Percentiles rank a stretch among this genome's conserved stretches.
phyloP scores from a whole-genome alignment of 2,888 invertebrate genomes.

The Neria commutata region DNA sequence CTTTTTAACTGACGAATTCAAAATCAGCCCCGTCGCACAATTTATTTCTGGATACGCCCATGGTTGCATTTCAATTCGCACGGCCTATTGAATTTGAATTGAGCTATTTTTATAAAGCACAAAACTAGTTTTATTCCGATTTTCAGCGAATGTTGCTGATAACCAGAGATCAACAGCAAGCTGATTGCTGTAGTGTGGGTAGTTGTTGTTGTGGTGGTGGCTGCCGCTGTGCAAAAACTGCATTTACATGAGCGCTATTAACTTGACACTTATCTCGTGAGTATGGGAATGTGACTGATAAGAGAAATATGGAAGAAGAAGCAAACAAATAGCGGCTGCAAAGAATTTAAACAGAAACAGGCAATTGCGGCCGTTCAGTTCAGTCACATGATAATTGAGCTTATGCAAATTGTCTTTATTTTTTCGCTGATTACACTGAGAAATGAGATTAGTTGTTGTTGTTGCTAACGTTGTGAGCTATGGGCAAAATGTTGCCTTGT shows the following conservation, averaged over 20 bases:
- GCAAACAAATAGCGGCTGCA: not conserved
- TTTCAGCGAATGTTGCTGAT: no score
- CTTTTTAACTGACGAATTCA: no score
- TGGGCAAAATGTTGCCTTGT: no score
- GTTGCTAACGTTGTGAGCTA: no score
- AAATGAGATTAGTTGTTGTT: no score
- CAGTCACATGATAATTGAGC: not conserved
- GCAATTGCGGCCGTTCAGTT: not conserved
- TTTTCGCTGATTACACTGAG: not conserved
- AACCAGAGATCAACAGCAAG: not conserved
- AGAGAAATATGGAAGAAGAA: not conserved
- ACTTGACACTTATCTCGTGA: not conserved
- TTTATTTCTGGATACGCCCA: no score
- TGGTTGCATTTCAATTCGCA: no score
- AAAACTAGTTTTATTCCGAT: no score
- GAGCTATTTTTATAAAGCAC: no score
- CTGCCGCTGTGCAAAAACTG: constrained; percentile 12
- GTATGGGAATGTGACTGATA: not conserved
- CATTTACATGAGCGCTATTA: not conserved
- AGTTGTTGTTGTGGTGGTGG: constrained; percentile 11
- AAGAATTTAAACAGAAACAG: not conserved
- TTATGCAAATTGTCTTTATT: not conserved
- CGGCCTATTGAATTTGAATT: no score
- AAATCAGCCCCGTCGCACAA: no score
- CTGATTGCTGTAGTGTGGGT: not conserved